Base-by-base conservation (phyloP, 2,888 invertebrate species). In the Allacma fusca region DNA sequence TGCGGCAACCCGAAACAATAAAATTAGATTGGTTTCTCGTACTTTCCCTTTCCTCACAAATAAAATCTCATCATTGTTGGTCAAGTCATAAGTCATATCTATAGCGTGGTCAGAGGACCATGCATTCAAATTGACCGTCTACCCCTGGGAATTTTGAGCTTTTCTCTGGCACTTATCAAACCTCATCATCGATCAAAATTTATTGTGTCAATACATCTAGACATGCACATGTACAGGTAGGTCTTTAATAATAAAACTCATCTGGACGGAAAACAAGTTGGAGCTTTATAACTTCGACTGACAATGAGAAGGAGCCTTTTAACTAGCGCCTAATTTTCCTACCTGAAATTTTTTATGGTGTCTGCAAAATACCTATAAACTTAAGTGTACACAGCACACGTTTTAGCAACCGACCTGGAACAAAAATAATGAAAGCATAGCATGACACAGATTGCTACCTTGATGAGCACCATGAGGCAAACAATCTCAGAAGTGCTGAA, bases 401-500 rank as follows among this genome's bases (percentile, higher is more conserved):
- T 50, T 50, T 24, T 62, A 26, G n/a, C 50, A 50, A 50, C n/a
- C 62, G 24, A 62, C 62, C 19, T 65, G 65, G 29, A 65, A 65
- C 65, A 12, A 26, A 62, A 62, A 50, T 50, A 50, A 50, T 50
- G 50, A 50, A 50, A 26, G 62, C 62, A 65, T 26, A 65, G 65
- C 65, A 65, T 65, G 65, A 65, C 65, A 65, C 65, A 65, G 65
- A 65, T 65, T 65, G 28, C 24, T 28, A 16, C 28, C 26, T 28
- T 65, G 26, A 28, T 65, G 26, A 50, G 16, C 5, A 12, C 50
- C 50, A n/a, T 50, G 19, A 50, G 16, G 50, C 16, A 50, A 50
- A 50, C 5, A 34, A 4, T 34, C 34, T 34, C 9, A 34, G 9
- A 34, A 34, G 9, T 4, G 5, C 34, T 34, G 34, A 34, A 34